phyloP scores from a whole-genome alignment of 2,888 invertebrate species.

The Daptonema setosum region DNA sequence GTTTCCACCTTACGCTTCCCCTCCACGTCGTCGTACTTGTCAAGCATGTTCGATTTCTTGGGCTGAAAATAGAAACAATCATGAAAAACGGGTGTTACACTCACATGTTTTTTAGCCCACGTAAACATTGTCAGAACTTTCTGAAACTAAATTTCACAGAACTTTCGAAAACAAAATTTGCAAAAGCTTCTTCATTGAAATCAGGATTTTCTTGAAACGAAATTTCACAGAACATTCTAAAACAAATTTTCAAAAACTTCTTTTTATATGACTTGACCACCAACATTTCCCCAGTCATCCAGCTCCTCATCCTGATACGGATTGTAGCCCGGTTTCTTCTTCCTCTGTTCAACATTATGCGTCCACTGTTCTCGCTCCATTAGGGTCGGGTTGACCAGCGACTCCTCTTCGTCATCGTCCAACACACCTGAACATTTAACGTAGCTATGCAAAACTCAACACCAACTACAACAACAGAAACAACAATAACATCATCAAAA shows the following conservation, averaged over 20 bases:
- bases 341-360: slow-evolving; percentile 56
- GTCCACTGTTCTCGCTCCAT: slow-evolving; percentile 27
- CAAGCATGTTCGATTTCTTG: slow-evolving; percentile 45
- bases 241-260: background rate
- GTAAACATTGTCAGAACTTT: too few species aligned
- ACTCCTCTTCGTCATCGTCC: slow-evolving; percentile 59
- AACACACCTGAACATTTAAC: slow-evolving; percentile 47
- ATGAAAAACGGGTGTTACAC: too few species aligned
- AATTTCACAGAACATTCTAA: background rate
- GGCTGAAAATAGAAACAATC: slow-evolving; percentile 19
- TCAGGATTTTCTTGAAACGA: too few species aligned
- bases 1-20: slow-evolving; percentile 34
- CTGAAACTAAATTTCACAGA: too few species aligned
- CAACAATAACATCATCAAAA: too few species aligned
- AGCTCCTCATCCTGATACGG: slow-evolving; percentile 48
- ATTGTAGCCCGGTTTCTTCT: slow-evolving; percentile 46
- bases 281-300: slow-evolving; percentile 24
- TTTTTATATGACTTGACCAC: too few species aligned
- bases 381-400: slow-evolving; percentile 48
- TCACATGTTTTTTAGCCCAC: too few species aligned
- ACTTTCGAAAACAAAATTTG: too few species aligned
- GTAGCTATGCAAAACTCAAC: background rate
- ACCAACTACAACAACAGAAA: too few species aligned
- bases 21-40: slow-evolving; percentile 79
- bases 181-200: too few species aligned